Evolutionary conservation across 2,888 invertebrate genomes (phyloP).

Genomic region (Eupithecia subfuscata): DNA sequence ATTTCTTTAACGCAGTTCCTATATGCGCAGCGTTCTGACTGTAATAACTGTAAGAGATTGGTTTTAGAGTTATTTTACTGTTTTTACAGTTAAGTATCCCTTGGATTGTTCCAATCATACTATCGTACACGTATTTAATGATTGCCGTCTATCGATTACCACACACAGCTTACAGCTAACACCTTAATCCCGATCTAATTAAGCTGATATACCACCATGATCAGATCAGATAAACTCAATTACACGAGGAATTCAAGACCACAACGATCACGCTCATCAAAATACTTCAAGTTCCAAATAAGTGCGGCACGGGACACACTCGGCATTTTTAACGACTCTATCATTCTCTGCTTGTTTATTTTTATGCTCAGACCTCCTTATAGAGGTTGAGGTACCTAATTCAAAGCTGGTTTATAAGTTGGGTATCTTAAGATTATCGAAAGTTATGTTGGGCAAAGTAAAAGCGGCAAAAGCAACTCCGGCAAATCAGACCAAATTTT

Average conservation of each 20-base stretch:
- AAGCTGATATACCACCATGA: slow-evolving; percentile 12
- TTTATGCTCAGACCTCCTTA: slow-evolving; percentile 46
- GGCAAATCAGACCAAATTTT: background rate
- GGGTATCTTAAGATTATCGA: background rate
- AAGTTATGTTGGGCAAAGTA: slow-evolving; percentile 1
- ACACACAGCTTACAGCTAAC: slow-evolving; percentile 10
- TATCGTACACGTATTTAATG: background rate
- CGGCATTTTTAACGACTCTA: slow-evolving; percentile 41
- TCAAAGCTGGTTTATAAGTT: slow-evolving; percentile 4
- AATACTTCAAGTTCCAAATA: slow-evolving; percentile 38
- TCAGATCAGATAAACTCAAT: slow-evolving; percentile 26
- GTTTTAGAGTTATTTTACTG: background rate
- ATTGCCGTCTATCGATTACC: background rate
- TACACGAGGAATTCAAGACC: slow-evolving; percentile 24
- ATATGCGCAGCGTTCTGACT: background rate
- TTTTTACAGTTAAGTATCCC: background rate
- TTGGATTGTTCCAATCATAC: background rate
- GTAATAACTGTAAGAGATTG: background rate
- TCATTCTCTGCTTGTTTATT: slow-evolving; percentile 47
- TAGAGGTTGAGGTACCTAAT: slow-evolving; percentile 20
- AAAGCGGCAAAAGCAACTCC: background rate
- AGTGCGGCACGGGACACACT: slow-evolving; percentile 34
- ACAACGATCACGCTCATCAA: slow-evolving; percentile 30
- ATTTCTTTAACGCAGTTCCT: background rate
- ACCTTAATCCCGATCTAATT: slow-evolving; percentile 14